Conservation (phyloP, 1,140 invertebrate genomes). For the Dendrolimus punctatus region DNA sequence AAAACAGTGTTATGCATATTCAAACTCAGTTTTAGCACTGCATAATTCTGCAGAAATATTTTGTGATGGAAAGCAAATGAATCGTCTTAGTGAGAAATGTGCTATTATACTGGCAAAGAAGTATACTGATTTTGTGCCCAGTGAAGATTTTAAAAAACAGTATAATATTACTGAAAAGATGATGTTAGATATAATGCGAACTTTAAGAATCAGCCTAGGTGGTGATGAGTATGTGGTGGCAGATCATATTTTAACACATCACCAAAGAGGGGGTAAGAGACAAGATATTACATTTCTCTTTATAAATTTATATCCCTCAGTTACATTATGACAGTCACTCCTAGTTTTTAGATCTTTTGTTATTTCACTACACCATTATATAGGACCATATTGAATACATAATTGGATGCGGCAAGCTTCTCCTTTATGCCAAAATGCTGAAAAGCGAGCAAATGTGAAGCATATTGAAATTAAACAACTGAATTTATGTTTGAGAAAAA, state of each 20-base stretch:
- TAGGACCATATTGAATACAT: no score
- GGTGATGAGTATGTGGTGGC: conserved; percentile 52
- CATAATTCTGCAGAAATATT: conserved; percentile 73
- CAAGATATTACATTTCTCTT: not conserved
- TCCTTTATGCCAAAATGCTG: no score
- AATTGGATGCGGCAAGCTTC: no score
- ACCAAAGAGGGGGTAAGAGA: conserved; percentile 62
- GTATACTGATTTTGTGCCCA: conserved; percentile 64
- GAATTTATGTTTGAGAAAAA: no score
- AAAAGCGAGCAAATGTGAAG: no score
- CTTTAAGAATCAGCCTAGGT: conserved; percentile 43
- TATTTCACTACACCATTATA: no score
- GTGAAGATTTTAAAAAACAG: conserved; percentile 57
- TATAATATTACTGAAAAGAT: conserved; percentile 61
- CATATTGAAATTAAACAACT: no score
- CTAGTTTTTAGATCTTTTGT: no score
- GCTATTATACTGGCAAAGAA: conserved; percentile 62
- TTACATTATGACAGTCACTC: no score
- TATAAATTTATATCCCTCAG: no score
- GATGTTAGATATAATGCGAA: conserved; percentile 57
- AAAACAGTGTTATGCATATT: conserved; percentile 44
- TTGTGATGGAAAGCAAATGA: conserved; percentile 66
- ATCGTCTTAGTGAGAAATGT: conserved; percentile 54
- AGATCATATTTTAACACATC: conserved; percentile 73
- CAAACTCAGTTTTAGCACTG: conserved; percentile 71